Evolutionary conservation across 2,797 vertebrate genomes (phyloP).

Genomic region (Sebastes nivosus): DNA sequence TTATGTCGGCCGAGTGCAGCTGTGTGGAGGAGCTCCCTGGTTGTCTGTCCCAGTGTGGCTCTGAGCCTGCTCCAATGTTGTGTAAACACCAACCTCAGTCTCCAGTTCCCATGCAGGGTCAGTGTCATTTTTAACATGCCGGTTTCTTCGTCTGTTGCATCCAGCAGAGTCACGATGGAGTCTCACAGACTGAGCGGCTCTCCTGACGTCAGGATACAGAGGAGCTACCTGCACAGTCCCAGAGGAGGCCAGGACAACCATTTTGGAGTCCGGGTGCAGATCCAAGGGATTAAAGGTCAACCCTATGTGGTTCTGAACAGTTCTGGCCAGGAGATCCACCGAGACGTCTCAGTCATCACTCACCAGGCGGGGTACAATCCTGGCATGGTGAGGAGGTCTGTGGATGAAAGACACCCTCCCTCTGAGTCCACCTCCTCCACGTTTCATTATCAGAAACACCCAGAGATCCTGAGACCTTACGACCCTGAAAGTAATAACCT

Average conservation of each 20-base stretch:
- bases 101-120: slow-evolving; percentile 35
- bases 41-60: slow-evolving; percentile 23
- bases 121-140: not conserved
- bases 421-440: slow-evolving; percentile 65
- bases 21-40: slow-evolving; percentile 45
- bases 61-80: slow-evolving; percentile 51
- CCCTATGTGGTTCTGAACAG: slow-evolving; percentile 94
- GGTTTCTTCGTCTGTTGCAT: slow-evolving; percentile 31
- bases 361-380: slow-evolving; percentile 72
- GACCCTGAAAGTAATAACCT: slow-evolving; percentile 85
- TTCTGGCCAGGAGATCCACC: slow-evolving; percentile 74
- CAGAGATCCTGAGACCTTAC: slow-evolving; percentile 89
- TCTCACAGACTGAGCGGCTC: slow-evolving; percentile 79
- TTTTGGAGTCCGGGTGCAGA: slow-evolving; percentile 92
- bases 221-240: slow-evolving; percentile 63
- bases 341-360: slow-evolving; percentile 64
- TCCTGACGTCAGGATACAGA: slow-evolving; percentile 75
- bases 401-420: slow-evolving; percentile 53
- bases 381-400: slow-evolving; percentile 54
- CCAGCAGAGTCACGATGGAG: slow-evolving; percentile 80
- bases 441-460: slow-evolving; percentile 90
- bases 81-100: slow-evolving; percentile 70
- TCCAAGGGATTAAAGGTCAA: slow-evolving; percentile 93
- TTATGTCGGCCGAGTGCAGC: slow-evolving; percentile 52
- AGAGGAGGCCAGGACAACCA: slow-evolving; percentile 62